Base-by-base conservation (phyloP, 2,888 invertebrate species). In the Venustoraphidia nigricollis region DNA sequence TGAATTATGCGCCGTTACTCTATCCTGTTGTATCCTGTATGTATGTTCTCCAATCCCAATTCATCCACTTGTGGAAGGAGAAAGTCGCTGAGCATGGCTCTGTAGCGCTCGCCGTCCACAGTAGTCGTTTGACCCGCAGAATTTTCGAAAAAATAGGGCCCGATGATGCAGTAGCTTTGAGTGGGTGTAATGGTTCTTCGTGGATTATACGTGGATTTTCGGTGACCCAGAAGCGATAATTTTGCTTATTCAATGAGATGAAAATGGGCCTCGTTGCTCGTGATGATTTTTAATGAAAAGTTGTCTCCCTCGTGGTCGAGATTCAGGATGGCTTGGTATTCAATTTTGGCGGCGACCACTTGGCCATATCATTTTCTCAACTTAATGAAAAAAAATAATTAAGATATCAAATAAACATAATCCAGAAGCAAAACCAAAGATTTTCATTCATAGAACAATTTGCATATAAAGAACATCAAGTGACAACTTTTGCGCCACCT, bases 41-140 rank as follows among this genome's bases (percentile, higher is more conserved):
- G 51, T 50, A 52, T 51, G 47, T 51, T 46, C 47, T 46, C 46
- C 50, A 48, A 27, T 46, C 44, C 42, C 48, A 51, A 50, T 50
- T 51, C 49, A 10, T 51, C 48, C 8, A 51, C 10, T 50, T 51
- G 45, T 10, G 48, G 41, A 4, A 50, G 34, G 3, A 50, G 13
- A 46, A 46, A 51, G 41, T 50, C 43, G 47, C 41, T 49, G 17
- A 52, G 36, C 55, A 52, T 54, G 48, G 50, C 43, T 47, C 52
- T 50, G 47, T 55, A 55, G 51, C 51, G 50, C 36, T 50, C 54
- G 37, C 50, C 53, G 46, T 42, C 50, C 41, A 54, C 52, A 47
- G 53, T 53, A 36, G 51, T 46, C 41, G 51, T 47, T 39, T 46
- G 38, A 46, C 53, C 53, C 38, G 39, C 51, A 46, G 41, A 42